Percentiles rank a stretch among this genome's conserved stretches.
Conservation (phyloP, 92 coral and sea anemone genomes). For the Epizoanthus ramosus region DNA sequence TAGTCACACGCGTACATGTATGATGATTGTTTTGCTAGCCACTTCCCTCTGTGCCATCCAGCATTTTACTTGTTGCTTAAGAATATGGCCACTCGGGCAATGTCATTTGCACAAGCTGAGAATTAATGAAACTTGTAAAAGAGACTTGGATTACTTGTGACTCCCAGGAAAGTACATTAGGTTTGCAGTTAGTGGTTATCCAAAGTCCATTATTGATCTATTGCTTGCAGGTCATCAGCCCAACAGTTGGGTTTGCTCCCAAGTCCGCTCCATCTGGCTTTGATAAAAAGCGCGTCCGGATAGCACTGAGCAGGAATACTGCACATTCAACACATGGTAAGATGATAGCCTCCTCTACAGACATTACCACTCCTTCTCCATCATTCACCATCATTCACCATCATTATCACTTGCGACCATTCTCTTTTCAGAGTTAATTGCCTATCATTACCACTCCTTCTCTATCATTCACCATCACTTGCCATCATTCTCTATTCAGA, state of each 20-base stretch:
- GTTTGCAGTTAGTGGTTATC: background rate
- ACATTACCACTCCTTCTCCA: too few species aligned
- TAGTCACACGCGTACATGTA: background rate
- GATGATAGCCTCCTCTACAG: background rate
- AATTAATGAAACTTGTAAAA: too few species aligned
- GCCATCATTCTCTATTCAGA: too few species aligned
- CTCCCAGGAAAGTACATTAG: conserved; percentile 6
- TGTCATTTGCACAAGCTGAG: too few species aligned
- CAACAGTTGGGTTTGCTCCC: conserved; percentile 41
- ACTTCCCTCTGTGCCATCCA: too few species aligned
- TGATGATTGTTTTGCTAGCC: background rate
- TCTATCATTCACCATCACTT: too few species aligned
- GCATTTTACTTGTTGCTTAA: too few species aligned
- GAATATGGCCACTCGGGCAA: too few species aligned
- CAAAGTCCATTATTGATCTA: background rate
- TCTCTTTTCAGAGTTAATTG: too few species aligned
- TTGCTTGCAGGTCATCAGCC: conserved; percentile 19
- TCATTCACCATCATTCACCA: too few species aligned
- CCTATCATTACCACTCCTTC: too few species aligned
- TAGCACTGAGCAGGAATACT: conserved; percentile 81
- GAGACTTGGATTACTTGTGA: background rate
- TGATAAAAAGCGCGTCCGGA: conserved; percentile 74
- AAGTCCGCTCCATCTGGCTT: conserved; percentile 62
- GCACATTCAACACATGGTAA: conserved; percentile 83
- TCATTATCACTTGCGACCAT: too few species aligned